Conservation (phyloP, 2,113 vertebrate genomes). For the Speoplatyrhinus poulsoni region DNA sequence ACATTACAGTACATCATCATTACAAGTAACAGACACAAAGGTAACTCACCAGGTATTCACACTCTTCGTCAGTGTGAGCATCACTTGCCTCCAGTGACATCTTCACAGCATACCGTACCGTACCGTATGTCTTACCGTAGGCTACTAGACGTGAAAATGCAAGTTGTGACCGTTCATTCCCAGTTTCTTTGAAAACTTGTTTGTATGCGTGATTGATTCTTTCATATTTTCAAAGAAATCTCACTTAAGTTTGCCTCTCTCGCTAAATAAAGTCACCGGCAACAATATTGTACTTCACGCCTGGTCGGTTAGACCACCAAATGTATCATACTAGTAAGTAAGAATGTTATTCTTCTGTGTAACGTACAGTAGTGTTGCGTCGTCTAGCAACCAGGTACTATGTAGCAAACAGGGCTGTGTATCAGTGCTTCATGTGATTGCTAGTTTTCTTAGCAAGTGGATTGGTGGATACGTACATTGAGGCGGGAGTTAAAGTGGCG, state of each 20-base stretch:
- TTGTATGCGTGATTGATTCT: constrained; percentile 12
- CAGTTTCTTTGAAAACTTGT: constrained; percentile 17
- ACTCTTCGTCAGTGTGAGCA: constrained; percentile 70
- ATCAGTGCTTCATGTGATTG: not conserved
- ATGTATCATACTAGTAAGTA: no score
- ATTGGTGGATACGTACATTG: constrained; percentile 9
- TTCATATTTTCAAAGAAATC: constrained; percentile 33
- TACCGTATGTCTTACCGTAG: no score
- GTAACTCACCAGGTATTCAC: constrained; percentile 71
- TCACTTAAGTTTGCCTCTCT: constrained; percentile 3
- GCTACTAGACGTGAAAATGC: constrained; percentile 28
- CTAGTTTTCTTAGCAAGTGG: not conserved
- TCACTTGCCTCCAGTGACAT: constrained; percentile 70
- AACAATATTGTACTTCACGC: constrained; percentile 23
- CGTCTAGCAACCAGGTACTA: constrained; percentile 73
- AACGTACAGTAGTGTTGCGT: constrained; percentile 40
- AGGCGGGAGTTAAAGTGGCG: not conserved
- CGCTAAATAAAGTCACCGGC: constrained; percentile 24
- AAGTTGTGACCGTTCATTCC: constrained; percentile 8
- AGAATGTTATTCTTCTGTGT: not conserved
- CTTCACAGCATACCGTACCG: constrained; percentile 19
- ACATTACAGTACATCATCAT: no score
- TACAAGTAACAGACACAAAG: not conserved
- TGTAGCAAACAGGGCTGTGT: not conserved
- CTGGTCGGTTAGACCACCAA: not conserved